Evolutionary conservation across 2,113 vertebrate genomes (phyloP).

Genomic region (Geococcyx californianus): DNA sequence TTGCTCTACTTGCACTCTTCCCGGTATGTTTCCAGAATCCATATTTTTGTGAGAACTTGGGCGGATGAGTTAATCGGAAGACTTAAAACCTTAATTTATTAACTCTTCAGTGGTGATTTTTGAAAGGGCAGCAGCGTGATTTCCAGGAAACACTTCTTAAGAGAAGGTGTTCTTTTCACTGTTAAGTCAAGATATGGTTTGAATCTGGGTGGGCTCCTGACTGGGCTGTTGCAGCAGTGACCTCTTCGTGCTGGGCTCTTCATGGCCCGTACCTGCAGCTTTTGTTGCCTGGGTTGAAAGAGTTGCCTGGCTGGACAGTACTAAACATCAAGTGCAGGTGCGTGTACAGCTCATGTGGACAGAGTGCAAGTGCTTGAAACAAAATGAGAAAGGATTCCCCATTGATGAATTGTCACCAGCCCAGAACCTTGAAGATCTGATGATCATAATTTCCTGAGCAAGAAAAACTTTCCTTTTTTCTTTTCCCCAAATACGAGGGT

Average conservation of each 20-base stretch:
- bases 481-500: not conserved
- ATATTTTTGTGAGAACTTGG: not conserved
- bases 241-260: not conserved
- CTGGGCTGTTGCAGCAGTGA: not conserved
- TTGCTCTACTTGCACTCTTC: not conserved
- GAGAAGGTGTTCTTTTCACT: not conserved
- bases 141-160: not conserved
- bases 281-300: not conserved
- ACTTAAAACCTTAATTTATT: not conserved
- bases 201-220: not conserved
- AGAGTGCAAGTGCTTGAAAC: not conserved
- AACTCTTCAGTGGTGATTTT: not conserved
- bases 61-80: not conserved
- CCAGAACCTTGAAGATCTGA: not conserved
- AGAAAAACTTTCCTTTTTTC: not conserved
- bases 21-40: not conserved
- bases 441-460: not conserved
- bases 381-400: no score
- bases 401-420: not conserved
- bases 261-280: accelerated
- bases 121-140: not conserved
- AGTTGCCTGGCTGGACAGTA: not conserved
- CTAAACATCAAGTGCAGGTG: accelerated
- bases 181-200: not conserved
- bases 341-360: not conserved